phyloP scores from a whole-genome alignment of 2,888 invertebrate species.

The Noctuana brunneofusca region DNA sequence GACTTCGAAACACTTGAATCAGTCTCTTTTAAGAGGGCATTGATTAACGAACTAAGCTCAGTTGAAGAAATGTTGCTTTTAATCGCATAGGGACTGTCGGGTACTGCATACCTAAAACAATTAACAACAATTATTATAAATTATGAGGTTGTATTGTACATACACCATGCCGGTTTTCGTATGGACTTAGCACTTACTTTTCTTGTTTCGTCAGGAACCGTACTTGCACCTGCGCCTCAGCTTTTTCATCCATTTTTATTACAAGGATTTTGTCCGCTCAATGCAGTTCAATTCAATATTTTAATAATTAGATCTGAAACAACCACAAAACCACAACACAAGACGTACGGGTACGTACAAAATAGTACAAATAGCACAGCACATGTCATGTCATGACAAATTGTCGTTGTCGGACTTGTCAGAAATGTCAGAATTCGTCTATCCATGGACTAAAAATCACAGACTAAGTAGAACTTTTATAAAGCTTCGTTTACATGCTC shows the following conservation, averaged over 20 bases:
- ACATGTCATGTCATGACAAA: too few relatives aligned
- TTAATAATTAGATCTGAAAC: not conserved
- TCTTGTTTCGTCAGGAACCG: slow-evolving; percentile 91
- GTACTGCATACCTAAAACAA: slow-evolving; percentile 89
- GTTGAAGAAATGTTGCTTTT: slow-evolving; percentile 86
- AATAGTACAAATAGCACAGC: too few relatives aligned
- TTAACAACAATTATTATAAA: slow-evolving; percentile 1
- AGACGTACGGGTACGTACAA: not conserved
- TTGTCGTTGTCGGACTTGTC: too few relatives aligned
- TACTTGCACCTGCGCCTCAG: slow-evolving; percentile 87
- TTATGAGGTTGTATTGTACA: not conserved
- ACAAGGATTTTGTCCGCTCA: not conserved
- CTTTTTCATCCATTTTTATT: slow-evolving; percentile 54
- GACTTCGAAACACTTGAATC: slow-evolving; percentile 59
- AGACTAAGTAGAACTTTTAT: too few relatives aligned
- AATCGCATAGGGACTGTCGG: slow-evolving; percentile 92
- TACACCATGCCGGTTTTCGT: not conserved
- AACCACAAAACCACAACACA: too few relatives aligned
- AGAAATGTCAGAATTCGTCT: too few relatives aligned
- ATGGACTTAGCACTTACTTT: slow-evolving; percentile 83
- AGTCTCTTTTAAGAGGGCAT: slow-evolving; percentile 88
- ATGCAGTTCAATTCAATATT: not conserved
- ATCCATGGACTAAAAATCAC: too few relatives aligned
- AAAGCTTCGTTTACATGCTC: too few relatives aligned
- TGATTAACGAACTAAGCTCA: slow-evolving; percentile 90